Percentiles rank a stretch among this genome's conserved stretches.
phyloP scores from a whole-genome alignment of 2,113 vertebrate genomes.

The Phrynocephalus versicolor region DNA sequence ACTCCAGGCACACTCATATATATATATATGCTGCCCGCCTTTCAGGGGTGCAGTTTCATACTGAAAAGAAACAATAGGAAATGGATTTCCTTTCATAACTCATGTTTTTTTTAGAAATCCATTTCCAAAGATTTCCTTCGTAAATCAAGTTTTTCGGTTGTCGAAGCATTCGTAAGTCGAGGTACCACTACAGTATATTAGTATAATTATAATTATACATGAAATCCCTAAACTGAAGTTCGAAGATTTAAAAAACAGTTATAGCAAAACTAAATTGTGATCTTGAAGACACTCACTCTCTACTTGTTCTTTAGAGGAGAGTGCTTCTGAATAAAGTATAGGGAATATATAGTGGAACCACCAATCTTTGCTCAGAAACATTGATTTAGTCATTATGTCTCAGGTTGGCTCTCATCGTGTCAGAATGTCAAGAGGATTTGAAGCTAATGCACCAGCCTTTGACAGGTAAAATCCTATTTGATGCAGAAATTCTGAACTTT shows the following conservation, averaged over 20 bases:
- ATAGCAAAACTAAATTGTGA: background rate
- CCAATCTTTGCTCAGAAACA: background rate
- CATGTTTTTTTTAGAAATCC: too few relatives aligned
- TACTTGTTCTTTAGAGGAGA: background rate
- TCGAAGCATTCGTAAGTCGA: too few relatives aligned
- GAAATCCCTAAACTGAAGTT: background rate
- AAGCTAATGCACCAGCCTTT: slow-evolving; percentile 97
- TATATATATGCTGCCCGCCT: too few relatives aligned
- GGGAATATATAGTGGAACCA: background rate
- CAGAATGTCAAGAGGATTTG: slow-evolving; percentile 95
- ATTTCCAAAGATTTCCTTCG: too few relatives aligned
- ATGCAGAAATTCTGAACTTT: background rate
- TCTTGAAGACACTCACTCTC: too few relatives aligned
- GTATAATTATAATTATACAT: background rate
- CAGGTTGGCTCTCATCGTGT: slow-evolving; percentile 99
- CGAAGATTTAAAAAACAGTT: background rate
- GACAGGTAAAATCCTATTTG: slow-evolving; percentile 82
- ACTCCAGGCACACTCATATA: too few relatives aligned
- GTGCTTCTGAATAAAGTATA: background rate
- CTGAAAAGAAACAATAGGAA: too few relatives aligned
- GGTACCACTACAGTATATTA: too few relatives aligned
- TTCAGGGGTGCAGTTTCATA: too few relatives aligned
- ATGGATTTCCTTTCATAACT: too few relatives aligned
- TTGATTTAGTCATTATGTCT: slow-evolving; percentile 8
- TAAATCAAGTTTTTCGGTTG: too few relatives aligned